Conservation (phyloP, 1,140 invertebrate species). For the Penaeus chinensis region DNA sequence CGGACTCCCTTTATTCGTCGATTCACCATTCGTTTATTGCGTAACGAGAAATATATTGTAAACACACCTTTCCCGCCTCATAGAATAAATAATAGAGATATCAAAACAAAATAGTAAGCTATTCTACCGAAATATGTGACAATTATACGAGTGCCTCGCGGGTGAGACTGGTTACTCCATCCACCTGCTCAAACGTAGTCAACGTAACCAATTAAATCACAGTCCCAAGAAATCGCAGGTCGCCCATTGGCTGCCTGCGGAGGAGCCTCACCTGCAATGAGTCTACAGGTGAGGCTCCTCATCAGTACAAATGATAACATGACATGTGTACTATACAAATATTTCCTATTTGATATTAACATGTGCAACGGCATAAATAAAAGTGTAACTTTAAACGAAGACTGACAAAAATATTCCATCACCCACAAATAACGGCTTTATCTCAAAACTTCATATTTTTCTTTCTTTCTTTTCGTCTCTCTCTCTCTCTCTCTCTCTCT, state of each 20-base stretch:
- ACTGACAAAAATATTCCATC: no score
- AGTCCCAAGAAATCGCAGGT: not conserved
- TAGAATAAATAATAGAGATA: no score
- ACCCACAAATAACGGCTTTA: no score
- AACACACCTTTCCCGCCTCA: not conserved
- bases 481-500: slow-evolving; percentile 17
- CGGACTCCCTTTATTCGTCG: not conserved
- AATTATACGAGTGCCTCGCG: not conserved
- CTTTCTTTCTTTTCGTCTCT: not conserved
- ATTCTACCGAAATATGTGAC: not conserved
- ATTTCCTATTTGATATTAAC: not conserved
- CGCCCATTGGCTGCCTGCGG: slow-evolving; percentile 29
- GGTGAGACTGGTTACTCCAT: not conserved
- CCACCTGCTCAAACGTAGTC: slow-evolving; percentile 7
- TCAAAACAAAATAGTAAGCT: no score
- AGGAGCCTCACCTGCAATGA: slow-evolving; percentile 25
- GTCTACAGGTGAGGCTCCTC: not conserved
- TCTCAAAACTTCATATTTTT: not conserved
- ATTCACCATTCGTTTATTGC: not conserved
- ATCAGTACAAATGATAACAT: slow-evolving; percentile 32
- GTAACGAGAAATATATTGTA: not conserved
- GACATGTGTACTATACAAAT: slow-evolving; percentile 9
- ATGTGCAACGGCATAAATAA: not conserved
- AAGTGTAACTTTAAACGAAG: not conserved
- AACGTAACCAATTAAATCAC: slow-evolving; percentile 28